Base-by-base conservation (phyloP, 2,888 invertebrate species). In the Drosophila silvestris region DNA sequence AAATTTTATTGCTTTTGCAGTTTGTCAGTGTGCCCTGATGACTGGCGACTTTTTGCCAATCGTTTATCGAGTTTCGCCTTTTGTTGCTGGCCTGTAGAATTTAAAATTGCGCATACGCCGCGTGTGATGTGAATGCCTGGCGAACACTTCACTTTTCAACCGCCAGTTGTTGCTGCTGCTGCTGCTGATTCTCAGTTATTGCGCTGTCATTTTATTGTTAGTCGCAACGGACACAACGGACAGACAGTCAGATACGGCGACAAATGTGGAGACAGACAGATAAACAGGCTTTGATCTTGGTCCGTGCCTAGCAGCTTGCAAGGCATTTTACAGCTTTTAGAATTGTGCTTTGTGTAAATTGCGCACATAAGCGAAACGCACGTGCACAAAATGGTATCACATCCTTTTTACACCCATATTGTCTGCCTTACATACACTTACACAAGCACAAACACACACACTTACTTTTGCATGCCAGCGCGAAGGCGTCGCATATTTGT, bases 191-290 rank as follows among this genome's bases (percentile, higher is more conserved):
- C 57, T 58, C 59, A 73, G 77, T 77, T 88, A 85, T 85, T 82
- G 78, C 86, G 62, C 89, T 86, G 82, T 76, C 75, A 71, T 84
- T 85, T 86, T 82, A 89, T 75, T 84, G 81, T 71, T 68, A 71
- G 71, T 28, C 72, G 74, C 78, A 62, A 74, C 67, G 64, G 64
- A 47, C 66, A 72, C 44, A 70, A 19, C 62, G 44, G 26, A 61
- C 59, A 47, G 37, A 41, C 32, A 47, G 47, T 26, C 41, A 37
- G 22, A n/a, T 5, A 41, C 26, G n/a, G 32, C 52, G 50, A 22
- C 19, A 62, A 53, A 58, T 63, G 26, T 41, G 28, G 22, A 39
- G 63, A 32, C 51, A 26, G 35, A 3, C 71, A 37, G 51, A 16
- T 51, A 7, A 7, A 16, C 22, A 44, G 28, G 9, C 83, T 86